Conservation (phyloP, 2,888 invertebrate species). For the Apamea crenata region DNA sequence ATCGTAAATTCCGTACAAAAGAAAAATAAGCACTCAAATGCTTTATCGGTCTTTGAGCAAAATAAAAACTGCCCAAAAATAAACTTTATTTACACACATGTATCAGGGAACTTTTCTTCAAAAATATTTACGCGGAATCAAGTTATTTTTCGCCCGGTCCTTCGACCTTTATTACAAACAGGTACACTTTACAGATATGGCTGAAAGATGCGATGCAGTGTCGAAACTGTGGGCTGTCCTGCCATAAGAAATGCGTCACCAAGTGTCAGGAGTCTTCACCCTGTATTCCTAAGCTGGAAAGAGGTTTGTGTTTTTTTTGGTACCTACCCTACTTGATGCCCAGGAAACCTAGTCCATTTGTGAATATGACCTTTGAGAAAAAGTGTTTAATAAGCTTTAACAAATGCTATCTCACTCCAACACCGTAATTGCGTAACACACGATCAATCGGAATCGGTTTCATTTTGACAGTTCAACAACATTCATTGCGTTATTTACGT, state of each 20-base stretch:
- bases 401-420: background rate
- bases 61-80: slow-evolving; percentile 17
- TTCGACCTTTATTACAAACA: slow-evolving; percentile 31
- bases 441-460: too few species aligned
- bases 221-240: slow-evolving; percentile 96
- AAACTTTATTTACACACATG: slow-evolving; percentile 32
- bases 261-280: slow-evolving; percentile 93
- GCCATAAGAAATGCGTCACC: slow-evolving; percentile 98
- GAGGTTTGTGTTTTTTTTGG: slow-evolving; percentile 76
- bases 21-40: slow-evolving; percentile 2
- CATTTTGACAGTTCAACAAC: too few species aligned
- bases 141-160: slow-evolving; percentile 47
- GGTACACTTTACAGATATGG: slow-evolving; percentile 93
- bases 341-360: background rate
- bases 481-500: too few species aligned
- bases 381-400: background rate
- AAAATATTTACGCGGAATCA: slow-evolving; percentile 24
- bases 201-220: slow-evolving; percentile 98
- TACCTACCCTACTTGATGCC: background rate
- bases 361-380: background rate
- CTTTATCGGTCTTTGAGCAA: slow-evolving; percentile 9
- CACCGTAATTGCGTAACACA: too few species aligned
- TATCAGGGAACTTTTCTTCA: slow-evolving; percentile 24
- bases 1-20: background rate
- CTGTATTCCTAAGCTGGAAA: slow-evolving; percentile 84